These are phyloP conservation scores for Macrotis lagotis DNA, from an alignment of 2,113 vertebrate genomes.

Conservation along the genomic window DNA sequence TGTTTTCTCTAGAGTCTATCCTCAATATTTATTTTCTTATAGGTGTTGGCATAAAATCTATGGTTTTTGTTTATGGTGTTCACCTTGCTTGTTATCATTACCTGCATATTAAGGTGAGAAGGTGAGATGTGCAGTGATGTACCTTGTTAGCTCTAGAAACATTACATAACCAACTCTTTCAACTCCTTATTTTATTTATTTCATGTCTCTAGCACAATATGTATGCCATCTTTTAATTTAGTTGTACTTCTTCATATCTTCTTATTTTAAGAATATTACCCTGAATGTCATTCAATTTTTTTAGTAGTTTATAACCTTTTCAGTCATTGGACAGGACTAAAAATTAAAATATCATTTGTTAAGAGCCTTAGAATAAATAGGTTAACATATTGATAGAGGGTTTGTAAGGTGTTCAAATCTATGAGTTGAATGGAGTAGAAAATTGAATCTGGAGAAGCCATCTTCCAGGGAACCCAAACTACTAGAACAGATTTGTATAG, in stretches of 20 bases:
- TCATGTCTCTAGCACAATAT: not conserved
- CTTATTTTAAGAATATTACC: not conserved
- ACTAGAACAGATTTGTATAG: not conserved
- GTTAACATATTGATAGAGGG: not conserved
- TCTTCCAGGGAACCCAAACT: not conserved
- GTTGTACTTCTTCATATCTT: not conserved
- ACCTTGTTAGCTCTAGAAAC: not conserved
- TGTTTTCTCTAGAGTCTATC: not conserved
- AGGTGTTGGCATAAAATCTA: not conserved
- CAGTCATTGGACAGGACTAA: not conserved
- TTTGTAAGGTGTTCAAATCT: not conserved
- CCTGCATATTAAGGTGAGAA: not conserved
- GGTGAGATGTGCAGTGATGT: not conserved
- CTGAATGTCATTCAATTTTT: not conserved
- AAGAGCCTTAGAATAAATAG: not conserved
- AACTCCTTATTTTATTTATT: not conserved
- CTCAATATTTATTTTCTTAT: not conserved
- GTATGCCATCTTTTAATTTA: not conserved
- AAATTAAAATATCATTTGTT: not conserved
- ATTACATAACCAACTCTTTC: not conserved
- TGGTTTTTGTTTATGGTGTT: not conserved
- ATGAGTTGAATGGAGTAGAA: too few species aligned
- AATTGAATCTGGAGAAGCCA: not conserved
- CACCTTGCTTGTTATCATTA: not conserved
- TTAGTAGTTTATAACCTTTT: not conserved